Base-by-base conservation (phyloP, 2,797 vertebrate species). In the Peromyscus eremicus region DNA sequence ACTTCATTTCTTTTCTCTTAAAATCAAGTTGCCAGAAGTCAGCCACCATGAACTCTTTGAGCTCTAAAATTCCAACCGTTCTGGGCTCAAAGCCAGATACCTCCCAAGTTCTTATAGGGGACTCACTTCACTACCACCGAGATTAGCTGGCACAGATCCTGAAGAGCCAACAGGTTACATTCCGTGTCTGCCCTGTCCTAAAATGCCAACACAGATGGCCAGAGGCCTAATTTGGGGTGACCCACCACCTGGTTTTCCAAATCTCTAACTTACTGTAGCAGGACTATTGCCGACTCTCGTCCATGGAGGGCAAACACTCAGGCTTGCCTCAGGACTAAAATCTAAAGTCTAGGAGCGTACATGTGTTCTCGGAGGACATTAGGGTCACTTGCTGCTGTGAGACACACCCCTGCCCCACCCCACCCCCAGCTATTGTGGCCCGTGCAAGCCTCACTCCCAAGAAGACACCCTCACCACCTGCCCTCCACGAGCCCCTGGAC, bases 61-160 rank as follows among this genome's bases (percentile, higher is more conserved):
- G 49, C 43, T 95, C 73, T 79, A 93, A 96, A 97, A 97, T 86
- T 89, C 73, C 95, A 95, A 55, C 37, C 57, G 12, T 52, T 66
- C 55, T 94, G 85, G 92, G 68, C 88, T 94, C 71, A 57, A 66
- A 81, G 82, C 92, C 94, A 97, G 16, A 29, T 75, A 86, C 57
- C 89, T 83, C 93, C 55, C 57, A 17, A 81, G 70, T 96, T 83
- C 89, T 82, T 92, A 46, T 1, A 66, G 60, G 86, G 91, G 77
- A 68, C 43, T 68, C n/a, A 76, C 23, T 83, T 94, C 70, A 80
- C 70, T 40, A 64, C 77, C 89, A 64, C 27, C 3, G 12, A 91
- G 8, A 70, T 82, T 55, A 91, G 81, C 23, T 16, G 68, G 68
- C 5, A 27, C 0, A 66, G 17, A 40, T n/a, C 70, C 43, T 2